Base-by-base conservation (phyloP, 2,113 vertebrate genomes). In the Strix aluco region DNA sequence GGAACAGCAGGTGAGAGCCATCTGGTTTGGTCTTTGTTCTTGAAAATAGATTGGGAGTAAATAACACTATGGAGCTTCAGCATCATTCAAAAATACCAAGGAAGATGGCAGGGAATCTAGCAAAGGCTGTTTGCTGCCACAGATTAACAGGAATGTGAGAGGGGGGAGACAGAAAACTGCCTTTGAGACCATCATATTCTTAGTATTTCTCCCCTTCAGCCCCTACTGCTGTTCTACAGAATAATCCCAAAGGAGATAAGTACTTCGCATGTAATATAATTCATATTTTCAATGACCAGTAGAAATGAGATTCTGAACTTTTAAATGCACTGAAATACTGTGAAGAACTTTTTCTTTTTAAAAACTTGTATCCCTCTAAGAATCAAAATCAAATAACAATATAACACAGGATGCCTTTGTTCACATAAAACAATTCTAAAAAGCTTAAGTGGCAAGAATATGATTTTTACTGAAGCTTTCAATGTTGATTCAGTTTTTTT, bases 1-100 rank as follows among this genome's bases (percentile, higher is more conserved):
- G 77, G 62, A 94, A 49, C 57, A 83, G 92, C 87, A 92, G 92
- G 89, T 88, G 89, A 83, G 32, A 91, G 70, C 49, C 92, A 86
- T 84, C 78, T 88, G 81, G 27, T 51, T n/a, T 87, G 54, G 46
- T 70, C 73, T 85, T 94, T 91, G 86, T 80, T 92, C 58, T 70
- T 46, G 20, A 21, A 85, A 88, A 42, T 0, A 62, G 78, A 51
- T 9, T 21, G 47, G 13, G 38, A 82, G 17, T 38, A 57, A n/a
- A 66, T 46, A 59, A 69, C 22, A 32, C 86, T 75, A 1, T 12
- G 15, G 61, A 92, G 58, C 55, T 84, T 81, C 66, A 72, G 34
- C 52, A 26, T 29, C 1, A 0, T 81, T 73, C 88, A 29, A 90
- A 86, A 96, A 67, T 32, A 83, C 0, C n/a, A 25, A 29, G 36